phyloP scores from a whole-genome alignment of 2,113 vertebrate genomes.

The Pituophis catenifer region DNA sequence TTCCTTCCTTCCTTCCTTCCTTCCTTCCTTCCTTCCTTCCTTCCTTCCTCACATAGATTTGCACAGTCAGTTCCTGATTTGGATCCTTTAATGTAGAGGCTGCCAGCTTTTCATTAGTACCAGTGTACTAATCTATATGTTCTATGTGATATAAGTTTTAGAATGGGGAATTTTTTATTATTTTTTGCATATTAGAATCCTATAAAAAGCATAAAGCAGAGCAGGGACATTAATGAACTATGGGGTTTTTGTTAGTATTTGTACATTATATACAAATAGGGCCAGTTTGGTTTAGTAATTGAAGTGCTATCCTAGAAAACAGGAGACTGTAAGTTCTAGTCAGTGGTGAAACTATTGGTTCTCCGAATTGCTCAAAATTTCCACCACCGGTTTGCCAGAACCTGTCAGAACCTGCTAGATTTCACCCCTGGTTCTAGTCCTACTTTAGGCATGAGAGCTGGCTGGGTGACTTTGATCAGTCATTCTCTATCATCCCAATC shows the following conservation, averaged over 20 bases:
- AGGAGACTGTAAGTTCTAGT: neutral
- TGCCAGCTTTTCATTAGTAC: neutral
- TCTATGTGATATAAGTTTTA: neutral
- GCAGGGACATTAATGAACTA: neutral
- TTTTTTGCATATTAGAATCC: neutral
- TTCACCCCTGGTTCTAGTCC: neutral
- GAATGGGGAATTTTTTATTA: neutral
- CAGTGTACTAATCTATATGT: neutral
- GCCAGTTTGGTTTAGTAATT: neutral
- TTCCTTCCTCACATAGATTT: neutral
- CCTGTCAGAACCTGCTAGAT: no score
- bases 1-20: neutral
- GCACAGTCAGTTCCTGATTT: neutral
- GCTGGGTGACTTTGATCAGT: neutral
- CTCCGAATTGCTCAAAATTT: no score
- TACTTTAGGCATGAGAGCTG: neutral
- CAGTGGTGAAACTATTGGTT: no score
- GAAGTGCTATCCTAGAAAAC: neutral
- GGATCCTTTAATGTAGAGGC: neutral
- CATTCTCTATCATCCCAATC: neutral
- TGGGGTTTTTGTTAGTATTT: neutral
- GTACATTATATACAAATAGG: neutral
- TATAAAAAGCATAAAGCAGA: neutral
- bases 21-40: neutral
- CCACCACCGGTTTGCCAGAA: no score